phyloP scores from a whole-genome alignment of 2,888 invertebrate genomes.

The Pecten maximus region DNA sequence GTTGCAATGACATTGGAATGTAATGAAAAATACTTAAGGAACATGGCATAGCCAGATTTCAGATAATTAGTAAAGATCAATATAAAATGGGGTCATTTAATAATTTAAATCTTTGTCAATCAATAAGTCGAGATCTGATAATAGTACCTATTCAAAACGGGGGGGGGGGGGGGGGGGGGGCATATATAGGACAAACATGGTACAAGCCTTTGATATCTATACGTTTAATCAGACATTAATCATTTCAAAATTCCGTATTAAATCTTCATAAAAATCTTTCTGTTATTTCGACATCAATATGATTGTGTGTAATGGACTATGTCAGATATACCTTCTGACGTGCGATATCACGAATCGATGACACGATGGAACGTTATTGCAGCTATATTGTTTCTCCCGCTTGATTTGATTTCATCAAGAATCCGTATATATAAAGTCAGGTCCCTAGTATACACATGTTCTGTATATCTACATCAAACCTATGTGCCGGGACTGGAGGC shows the following conservation, averaged over 20 bases:
- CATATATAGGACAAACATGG: not conserved
- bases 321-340: not conserved
- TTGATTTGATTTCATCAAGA: slow-evolving; percentile 31
- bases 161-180: too few species aligned
- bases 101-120: too few species aligned
- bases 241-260: not conserved
- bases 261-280: not conserved
- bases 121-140: too few species aligned
- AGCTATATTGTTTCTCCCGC: not conserved
- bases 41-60: not conserved
- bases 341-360: not conserved
- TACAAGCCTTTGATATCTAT: not conserved
- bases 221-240: not conserved
- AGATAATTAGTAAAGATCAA: not conserved
- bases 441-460: not conserved
- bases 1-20: not conserved
- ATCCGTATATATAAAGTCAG: not conserved
- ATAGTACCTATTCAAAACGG: too few species aligned
- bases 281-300: slow-evolving; percentile 19
- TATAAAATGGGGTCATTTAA: too few species aligned
- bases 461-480: not conserved
- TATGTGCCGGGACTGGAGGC: not conserved
- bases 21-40: not conserved
- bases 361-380: not conserved
- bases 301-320: not conserved